A percentile compares a stretch with the other conserved stretches of the same genome.
Evolutionary conservation across 2,797 vertebrate species (phyloP).

Genomic region (Coregonus sp.): DNA sequence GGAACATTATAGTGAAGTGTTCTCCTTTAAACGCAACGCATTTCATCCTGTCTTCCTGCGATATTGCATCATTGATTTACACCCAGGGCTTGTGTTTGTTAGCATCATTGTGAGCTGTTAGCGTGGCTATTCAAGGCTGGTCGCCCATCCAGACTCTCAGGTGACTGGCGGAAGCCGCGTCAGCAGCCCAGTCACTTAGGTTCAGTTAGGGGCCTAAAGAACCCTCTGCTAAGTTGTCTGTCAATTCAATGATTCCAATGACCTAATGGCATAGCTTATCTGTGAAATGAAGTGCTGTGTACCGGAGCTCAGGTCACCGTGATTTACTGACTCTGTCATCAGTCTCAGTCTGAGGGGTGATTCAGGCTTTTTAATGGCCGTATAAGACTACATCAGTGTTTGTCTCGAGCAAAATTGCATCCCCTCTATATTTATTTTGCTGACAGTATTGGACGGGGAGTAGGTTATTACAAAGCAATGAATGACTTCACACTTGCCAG

Average conservation of each 20-base stretch:
- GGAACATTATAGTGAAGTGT: slow-evolving; percentile 19
- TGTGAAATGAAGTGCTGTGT: slow-evolving; percentile 45
- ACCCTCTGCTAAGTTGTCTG: slow-evolving; percentile 55
- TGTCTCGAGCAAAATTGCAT: slow-evolving; percentile 11
- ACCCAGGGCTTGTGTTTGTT: not conserved
- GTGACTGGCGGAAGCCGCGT: not conserved
- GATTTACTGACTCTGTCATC: slow-evolving; percentile 29
- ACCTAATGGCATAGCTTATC: slow-evolving; percentile 46
- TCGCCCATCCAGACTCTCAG: not conserved
- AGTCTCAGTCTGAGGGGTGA: slow-evolving; percentile 20
- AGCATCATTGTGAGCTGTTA: slow-evolving; percentile 10
- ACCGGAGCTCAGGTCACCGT: slow-evolving; percentile 26
- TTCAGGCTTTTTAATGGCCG: not conserved
- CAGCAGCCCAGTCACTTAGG: slow-evolving; percentile 26
- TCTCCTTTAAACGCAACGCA: not conserved
- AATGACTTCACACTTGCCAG: not conserved
- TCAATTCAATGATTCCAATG: slow-evolving; percentile 43
- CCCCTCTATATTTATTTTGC: slow-evolving; percentile 24
- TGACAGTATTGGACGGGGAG: slow-evolving; percentile 2
- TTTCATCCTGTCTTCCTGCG: not conserved
- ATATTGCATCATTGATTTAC: not conserved
- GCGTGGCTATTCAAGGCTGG: not conserved
- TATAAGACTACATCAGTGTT: not conserved
- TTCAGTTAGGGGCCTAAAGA: slow-evolving; percentile 17
- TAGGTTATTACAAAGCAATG: not conserved